Evolutionary conservation across 2,113 vertebrate species (phyloP).

Genomic region (Orientallactaga bullata): DNA sequence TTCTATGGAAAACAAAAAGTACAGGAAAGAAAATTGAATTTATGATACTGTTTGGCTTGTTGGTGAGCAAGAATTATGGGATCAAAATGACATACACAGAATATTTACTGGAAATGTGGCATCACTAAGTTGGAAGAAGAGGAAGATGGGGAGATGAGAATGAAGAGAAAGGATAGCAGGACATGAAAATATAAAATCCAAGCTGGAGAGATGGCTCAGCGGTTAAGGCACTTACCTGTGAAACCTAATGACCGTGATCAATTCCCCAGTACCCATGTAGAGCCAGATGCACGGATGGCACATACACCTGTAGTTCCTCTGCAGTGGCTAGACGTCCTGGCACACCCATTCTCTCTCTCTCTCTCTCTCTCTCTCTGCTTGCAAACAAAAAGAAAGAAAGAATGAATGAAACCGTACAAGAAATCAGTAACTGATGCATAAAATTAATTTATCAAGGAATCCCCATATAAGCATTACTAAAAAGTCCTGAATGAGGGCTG

Average conservation of each 20-base stretch:
- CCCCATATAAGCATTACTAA: neutral
- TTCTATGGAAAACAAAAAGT: conserved; percentile 19
- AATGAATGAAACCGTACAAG: neutral
- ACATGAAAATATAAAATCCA: neutral
- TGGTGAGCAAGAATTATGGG: neutral
- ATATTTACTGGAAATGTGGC: neutral
- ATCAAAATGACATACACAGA: neutral
- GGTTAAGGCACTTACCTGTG: no score
- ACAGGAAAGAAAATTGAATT: neutral
- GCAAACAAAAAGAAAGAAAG: neutral
- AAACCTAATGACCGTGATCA: no score
- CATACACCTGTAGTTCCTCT: no score
- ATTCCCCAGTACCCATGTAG: no score
- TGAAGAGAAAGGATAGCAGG: no score
- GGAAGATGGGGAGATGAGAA: neutral
- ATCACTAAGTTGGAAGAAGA: neutral
- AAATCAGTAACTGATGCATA: neutral
- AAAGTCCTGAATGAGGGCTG: neutral
- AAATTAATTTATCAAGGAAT: neutral
- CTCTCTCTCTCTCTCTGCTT: no score
- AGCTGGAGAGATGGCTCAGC: no score
- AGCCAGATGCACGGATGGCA: no score
- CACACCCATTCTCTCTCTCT: no score
- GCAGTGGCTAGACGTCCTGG: no score
- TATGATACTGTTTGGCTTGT: neutral